These are phyloP conservation scores for Epinephelus lanceolatus DNA, from an alignment of 2,113 vertebrate species.

Conservation along the genomic window DNA sequence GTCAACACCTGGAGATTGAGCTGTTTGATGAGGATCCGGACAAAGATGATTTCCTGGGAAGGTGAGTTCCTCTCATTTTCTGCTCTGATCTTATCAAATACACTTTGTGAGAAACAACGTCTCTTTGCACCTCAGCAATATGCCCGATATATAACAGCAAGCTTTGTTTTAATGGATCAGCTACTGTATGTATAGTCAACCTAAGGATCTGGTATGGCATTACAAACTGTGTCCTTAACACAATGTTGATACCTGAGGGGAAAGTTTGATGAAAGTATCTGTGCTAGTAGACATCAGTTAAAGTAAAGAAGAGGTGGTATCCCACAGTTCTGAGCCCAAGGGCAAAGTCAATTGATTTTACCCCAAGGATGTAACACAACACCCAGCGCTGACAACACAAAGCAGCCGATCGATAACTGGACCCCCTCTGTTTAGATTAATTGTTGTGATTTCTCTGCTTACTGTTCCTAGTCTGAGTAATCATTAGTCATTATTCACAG, in stretches of 20 bases:
- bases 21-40: slow-evolving; percentile 98
- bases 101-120: background rate
- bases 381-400: slow-evolving; percentile 23
- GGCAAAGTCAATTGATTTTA: slow-evolving; percentile 36
- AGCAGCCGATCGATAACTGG: slow-evolving; percentile 43
- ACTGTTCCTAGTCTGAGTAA: slow-evolving; percentile 26
- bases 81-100: slow-evolving; percentile 17
- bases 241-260: background rate
- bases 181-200: background rate
- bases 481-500: slow-evolving; percentile 79
- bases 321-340: slow-evolving; percentile 9
- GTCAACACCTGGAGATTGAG: slow-evolving; percentile 96
- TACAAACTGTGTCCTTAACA: background rate
- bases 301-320: slow-evolving; percentile 1
- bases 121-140: slow-evolving; percentile 1
- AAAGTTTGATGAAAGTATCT: background rate
- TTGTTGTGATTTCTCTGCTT: slow-evolving; percentile 30
- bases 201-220: background rate
- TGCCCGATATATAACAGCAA: background rate
- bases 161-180: background rate
- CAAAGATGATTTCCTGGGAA: slow-evolving; percentile 98
- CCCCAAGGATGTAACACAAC: slow-evolving; percentile 41
- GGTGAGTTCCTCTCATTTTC: slow-evolving; percentile 78
- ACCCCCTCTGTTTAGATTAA: slow-evolving; percentile 27
- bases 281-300: slow-evolving; percentile 6